A percentile compares a stretch with the other conserved stretches of the same genome.
Conservation (phyloP, 2,113 vertebrate genomes). For the Theristicus caerulescens region DNA sequence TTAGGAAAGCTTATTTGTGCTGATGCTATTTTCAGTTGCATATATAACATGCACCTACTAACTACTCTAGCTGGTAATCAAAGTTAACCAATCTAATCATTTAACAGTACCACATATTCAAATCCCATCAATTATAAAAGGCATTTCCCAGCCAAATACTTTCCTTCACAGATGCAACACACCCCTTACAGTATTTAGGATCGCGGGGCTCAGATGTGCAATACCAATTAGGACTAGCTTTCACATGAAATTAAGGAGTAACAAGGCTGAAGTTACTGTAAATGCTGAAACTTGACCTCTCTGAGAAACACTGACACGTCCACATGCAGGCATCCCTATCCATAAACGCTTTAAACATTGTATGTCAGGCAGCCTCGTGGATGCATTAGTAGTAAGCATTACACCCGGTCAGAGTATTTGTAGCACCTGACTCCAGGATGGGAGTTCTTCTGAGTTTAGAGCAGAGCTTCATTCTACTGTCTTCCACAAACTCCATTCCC, state of each 20-base stretch:
- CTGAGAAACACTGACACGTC: neutral
- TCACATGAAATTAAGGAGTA: neutral
- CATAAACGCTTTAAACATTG: neutral
- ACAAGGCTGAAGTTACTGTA: neutral
- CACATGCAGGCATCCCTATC: neutral
- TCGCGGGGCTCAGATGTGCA: neutral
- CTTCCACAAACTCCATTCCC: neutral
- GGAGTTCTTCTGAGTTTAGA: neutral
- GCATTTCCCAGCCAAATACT: neutral
- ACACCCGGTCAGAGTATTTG: neutral
- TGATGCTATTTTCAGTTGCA: neutral
- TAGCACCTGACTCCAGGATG: neutral
- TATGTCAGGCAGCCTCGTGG: neutral
- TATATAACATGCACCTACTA: neutral
- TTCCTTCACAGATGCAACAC: neutral
- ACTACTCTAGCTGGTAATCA: neutral
- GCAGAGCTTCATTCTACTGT: neutral
- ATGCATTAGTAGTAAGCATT: neutral
- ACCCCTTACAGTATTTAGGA: neutral
- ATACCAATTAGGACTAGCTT: neutral
- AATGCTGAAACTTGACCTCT: neutral
- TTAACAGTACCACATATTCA: neutral
- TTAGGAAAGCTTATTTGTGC: neutral
- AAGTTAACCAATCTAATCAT: neutral
- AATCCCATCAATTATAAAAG: neutral